A percentile compares a stretch with the other conserved stretches of the same genome.
phyloP scores from a whole-genome alignment of 2,113 vertebrate genomes.

The Perca fluviatilis region DNA sequence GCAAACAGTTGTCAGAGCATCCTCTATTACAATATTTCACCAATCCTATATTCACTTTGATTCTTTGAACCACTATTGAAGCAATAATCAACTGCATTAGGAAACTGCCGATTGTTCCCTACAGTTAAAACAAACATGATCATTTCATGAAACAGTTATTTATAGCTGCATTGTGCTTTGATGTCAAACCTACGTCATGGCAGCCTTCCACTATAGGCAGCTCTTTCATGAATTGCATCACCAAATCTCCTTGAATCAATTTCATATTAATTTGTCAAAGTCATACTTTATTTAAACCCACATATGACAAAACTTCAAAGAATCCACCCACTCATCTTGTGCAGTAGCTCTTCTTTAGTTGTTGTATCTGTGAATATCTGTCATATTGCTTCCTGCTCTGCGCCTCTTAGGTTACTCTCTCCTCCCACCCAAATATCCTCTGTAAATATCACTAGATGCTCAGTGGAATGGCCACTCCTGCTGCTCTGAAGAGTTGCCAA shows the following conservation, averaged over 20 bases:
- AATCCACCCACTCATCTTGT: slow-evolving; percentile 34
- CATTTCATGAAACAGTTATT: slow-evolving; percentile 23
- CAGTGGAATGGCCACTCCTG: slow-evolving; percentile 35
- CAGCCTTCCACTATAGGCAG: slow-evolving; percentile 1
- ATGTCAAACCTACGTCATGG: slow-evolving; percentile 33
- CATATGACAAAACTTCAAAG: slow-evolving; percentile 18
- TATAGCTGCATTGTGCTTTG: slow-evolving; percentile 34
- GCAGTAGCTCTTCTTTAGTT: slow-evolving; percentile 19
- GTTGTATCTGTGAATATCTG: slow-evolving; percentile 20
- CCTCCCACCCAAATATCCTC: slow-evolving; percentile 50
- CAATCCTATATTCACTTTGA: not conserved
- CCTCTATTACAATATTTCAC: not conserved
- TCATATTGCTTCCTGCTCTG: slow-evolving; percentile 9
- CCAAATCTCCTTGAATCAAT: slow-evolving; percentile 41
- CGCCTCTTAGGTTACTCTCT: slow-evolving; percentile 16
- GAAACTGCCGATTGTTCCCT: slow-evolving; percentile 12
- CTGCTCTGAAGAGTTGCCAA: slow-evolving; percentile 27
- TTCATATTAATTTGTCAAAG: slow-evolving; percentile 15
- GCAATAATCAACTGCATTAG: slow-evolving; percentile 3
- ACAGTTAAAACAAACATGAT: not conserved
- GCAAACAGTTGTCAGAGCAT: not conserved
- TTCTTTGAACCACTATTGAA: not conserved
- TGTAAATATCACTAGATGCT: slow-evolving; percentile 28
- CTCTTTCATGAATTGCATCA: slow-evolving; percentile 4
- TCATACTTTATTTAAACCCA: slow-evolving; percentile 30